phyloP scores from a whole-genome alignment of 1,140 invertebrate genomes.

The Augochlora pura region DNA sequence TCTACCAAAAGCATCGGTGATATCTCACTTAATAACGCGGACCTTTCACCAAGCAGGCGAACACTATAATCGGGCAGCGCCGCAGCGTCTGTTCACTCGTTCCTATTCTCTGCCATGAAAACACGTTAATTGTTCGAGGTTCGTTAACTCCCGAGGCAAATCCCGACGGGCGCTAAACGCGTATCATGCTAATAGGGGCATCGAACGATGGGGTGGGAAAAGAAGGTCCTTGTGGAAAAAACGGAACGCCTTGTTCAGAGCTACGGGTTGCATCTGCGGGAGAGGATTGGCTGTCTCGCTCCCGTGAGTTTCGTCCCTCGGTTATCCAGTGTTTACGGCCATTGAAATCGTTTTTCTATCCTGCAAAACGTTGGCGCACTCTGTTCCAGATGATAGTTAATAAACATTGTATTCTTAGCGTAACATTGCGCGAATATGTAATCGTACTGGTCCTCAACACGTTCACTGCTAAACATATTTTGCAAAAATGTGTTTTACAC shows the following conservation, averaged over 20 bases:
- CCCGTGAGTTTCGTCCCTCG: no score
- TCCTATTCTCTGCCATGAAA: constrained; percentile 26
- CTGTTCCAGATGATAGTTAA: no score
- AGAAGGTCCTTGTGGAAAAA: neutral
- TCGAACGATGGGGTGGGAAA: neutral
- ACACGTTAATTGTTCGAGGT: constrained; percentile 45
- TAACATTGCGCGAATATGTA: no score
- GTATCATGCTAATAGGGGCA: constrained; percentile 15
- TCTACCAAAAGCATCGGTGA: constrained; percentile 20
- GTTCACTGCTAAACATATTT: no score
- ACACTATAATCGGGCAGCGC: neutral
- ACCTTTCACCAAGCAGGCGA: constrained; percentile 17
- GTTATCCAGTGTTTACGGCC: no score
- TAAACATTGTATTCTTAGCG: no score
- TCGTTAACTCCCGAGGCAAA: constrained; percentile 32
- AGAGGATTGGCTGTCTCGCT: neutral
- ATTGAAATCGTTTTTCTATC: no score
- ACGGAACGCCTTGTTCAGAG: neutral
- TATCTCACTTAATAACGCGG: constrained; percentile 43
- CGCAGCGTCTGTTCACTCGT: neutral
- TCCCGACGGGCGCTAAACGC: neutral
- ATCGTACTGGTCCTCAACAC: no score
- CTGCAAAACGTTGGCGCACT: no score
- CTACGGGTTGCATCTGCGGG: neutral
- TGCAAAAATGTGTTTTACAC: no score